phyloP scores from a whole-genome alignment of 2,888 invertebrate genomes.

The Tenthredo mesomela region DNA sequence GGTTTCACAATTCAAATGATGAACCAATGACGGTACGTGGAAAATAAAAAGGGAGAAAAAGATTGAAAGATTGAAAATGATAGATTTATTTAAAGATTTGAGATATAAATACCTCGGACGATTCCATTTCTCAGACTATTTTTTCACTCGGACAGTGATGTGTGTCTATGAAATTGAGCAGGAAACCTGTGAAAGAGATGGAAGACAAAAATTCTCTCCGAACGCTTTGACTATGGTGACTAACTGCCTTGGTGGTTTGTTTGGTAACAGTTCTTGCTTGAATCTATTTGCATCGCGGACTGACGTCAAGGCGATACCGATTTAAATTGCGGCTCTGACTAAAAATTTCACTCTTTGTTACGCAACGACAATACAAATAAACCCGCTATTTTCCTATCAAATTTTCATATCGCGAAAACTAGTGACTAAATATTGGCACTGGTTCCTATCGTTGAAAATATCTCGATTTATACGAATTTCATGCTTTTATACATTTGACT shows the following conservation, averaged over 20 bases:
- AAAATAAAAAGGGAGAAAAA: background rate
- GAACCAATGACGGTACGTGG: background rate
- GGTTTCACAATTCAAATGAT: background rate
- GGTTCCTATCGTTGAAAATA: background rate
- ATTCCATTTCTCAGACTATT: background rate
- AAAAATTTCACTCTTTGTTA: background rate
- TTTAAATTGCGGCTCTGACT: conserved; percentile 19
- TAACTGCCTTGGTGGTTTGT: conserved; percentile 20
- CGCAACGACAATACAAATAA: conserved; percentile 29
- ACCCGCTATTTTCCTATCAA: background rate
- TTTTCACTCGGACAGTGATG: background rate
- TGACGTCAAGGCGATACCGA: conserved; percentile 25
- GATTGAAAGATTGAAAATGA: background rate
- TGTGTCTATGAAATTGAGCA: background rate
- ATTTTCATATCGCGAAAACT: conserved; percentile 4
- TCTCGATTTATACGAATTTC: background rate
- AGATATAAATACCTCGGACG: background rate
- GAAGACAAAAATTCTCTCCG: conserved; percentile 14
- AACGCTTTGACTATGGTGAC: conserved; percentile 3
- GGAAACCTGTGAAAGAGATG: background rate
- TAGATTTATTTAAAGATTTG: background rate
- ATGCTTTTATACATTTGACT: background rate
- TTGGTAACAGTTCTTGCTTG: conserved; percentile 10
- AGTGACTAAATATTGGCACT: background rate
- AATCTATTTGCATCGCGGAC: conserved; percentile 41